Evolutionary conservation across 2,888 invertebrate genomes (phyloP).

Genomic region (Vannuccia rotundouncinata): DNA sequence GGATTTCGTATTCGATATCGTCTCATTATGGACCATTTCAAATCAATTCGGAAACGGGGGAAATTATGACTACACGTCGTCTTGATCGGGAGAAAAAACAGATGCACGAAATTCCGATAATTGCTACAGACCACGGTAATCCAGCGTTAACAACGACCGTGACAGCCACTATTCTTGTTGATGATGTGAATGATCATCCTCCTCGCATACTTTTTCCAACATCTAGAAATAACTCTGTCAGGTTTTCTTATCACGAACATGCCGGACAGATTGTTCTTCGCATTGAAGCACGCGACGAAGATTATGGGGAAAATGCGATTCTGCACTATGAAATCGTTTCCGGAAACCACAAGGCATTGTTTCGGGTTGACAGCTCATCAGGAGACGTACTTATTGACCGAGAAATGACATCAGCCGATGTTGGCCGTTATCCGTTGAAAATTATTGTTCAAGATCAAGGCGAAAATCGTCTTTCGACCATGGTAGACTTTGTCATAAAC

Average conservation of each 20-base stretch:
- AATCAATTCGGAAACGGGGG: background rate
- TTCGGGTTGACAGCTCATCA: slow-evolving; percentile 13
- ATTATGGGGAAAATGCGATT: slow-evolving; percentile 22
- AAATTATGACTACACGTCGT: slow-evolving; percentile 3
- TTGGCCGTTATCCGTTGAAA: slow-evolving; percentile 13
- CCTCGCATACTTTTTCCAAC: slow-evolving; percentile 20
- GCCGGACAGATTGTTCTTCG: background rate
- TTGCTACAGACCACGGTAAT: slow-evolving; percentile 27
- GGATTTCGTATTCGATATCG: slow-evolving; percentile 10
- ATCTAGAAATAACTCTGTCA: background rate
- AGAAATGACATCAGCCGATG: background rate
- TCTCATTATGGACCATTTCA: background rate
- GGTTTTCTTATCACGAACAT: slow-evolving; percentile 31
- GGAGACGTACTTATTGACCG: slow-evolving; percentile 28
- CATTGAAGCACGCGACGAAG: background rate
- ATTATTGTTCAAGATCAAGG: slow-evolving; percentile 29
- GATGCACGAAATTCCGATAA: slow-evolving; percentile 1
- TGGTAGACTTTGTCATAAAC: slow-evolving; percentile 22
- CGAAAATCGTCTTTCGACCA: background rate
- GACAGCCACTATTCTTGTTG: background rate
- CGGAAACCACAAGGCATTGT: background rate
- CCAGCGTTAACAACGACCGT: slow-evolving; percentile 2
- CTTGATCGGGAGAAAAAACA: slow-evolving; percentile 2
- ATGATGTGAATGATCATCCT: slow-evolving; percentile 20
- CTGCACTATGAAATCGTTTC: slow-evolving; percentile 15